Base-by-base conservation (phyloP, 1,140 invertebrate species). In the Eubasilissa regina region DNA sequence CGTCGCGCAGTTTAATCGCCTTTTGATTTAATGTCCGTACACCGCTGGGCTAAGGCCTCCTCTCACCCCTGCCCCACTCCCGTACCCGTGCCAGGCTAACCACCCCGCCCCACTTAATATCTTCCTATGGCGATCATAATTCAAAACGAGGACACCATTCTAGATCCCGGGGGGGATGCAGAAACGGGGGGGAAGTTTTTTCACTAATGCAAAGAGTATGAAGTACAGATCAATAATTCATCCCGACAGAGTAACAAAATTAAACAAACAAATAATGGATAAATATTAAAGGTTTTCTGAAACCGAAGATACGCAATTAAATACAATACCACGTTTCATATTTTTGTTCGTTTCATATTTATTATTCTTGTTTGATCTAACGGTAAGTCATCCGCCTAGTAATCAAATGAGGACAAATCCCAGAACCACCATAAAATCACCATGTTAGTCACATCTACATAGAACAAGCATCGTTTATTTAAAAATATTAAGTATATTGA, bases 51-150 rank as follows among this genome's bases (percentile, higher is more conserved):
- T 64, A 13, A 11, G 55, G 21, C 68, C 43, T 21, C 74, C 56
- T 25, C 48, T 19, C 68, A 1, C 25, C 19, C 47, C 9, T 15
- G 51, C 3, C 19, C 64, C 48, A 45, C 19, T 72, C 43, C 15
- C 75, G 10, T n/a, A n/a, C n/a, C n/a, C n/a, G n/a, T n/a, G n/a
- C 17, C 53, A 0, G 12, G n/a, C 25, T 21, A 12, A 25, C 70
- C 17, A 21, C 4, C 51, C 70, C 81, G 25, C 68, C 68, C 64
- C 51, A 60, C 78, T 82, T 82, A 82, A 82, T 82, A 82, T 82
- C 80, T 81, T 81, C 81, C 81, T 82, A 82, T 82, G 81, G 81
- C 81, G 74, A 82, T 82, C 78, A 82, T 82, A 82, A 82, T 82
- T 82, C 81, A 82, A 82, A 82, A 82, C 77, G 75, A 77, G 75